phyloP scores from a whole-genome alignment of 2,888 invertebrate genomes.

The Oscheius myriophilus region DNA sequence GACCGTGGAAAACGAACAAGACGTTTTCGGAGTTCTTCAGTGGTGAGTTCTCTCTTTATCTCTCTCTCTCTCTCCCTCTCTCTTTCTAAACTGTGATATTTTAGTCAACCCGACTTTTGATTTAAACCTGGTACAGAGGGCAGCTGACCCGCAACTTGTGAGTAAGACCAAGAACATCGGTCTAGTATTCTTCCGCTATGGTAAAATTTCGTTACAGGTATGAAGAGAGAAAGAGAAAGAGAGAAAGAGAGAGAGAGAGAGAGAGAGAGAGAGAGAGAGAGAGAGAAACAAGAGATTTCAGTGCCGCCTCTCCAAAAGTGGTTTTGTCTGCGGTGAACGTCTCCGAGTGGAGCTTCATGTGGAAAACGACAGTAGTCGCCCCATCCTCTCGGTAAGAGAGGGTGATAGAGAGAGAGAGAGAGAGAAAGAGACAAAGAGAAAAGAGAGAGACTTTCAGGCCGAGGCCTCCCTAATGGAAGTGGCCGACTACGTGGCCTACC shows the following conservation, averaged over 20 bases:
- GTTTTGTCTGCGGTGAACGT: slow-evolving; percentile 26
- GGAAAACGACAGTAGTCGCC: slow-evolving; percentile 23
- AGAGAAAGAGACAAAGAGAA: neutral
- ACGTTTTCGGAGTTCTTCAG: slow-evolving; percentile 24
- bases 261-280: neutral
- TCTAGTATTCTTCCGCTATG: slow-evolving; percentile 28
- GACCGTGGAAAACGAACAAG: slow-evolving; percentile 33
- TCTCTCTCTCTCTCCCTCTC: no score
- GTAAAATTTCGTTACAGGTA: slow-evolving; percentile 28
- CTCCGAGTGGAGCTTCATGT: slow-evolving; percentile 20
- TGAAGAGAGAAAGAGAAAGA: neutral
- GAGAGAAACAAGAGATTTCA: slow-evolving; percentile 3
- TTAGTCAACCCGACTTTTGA: slow-evolving; percentile 20
- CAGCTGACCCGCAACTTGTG: slow-evolving; percentile 9
- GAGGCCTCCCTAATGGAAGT: slow-evolving; percentile 20
- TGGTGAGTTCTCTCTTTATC: slow-evolving; percentile 19
- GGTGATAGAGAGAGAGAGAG: no score
- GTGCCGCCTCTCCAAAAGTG: slow-evolving; percentile 26
- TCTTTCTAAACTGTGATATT: no score
- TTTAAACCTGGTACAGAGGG: slow-evolving; percentile 20
- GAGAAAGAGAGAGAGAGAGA: neutral
- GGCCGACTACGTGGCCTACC: slow-evolving; percentile 28
- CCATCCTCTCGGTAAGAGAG: slow-evolving; percentile 1
- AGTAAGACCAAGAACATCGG: slow-evolving; percentile 26
- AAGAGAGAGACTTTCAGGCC: slow-evolving; percentile 2